Evolutionary conservation across 2,888 invertebrate species (phyloP).

Genomic region (Nemurella pictetii): DNA sequence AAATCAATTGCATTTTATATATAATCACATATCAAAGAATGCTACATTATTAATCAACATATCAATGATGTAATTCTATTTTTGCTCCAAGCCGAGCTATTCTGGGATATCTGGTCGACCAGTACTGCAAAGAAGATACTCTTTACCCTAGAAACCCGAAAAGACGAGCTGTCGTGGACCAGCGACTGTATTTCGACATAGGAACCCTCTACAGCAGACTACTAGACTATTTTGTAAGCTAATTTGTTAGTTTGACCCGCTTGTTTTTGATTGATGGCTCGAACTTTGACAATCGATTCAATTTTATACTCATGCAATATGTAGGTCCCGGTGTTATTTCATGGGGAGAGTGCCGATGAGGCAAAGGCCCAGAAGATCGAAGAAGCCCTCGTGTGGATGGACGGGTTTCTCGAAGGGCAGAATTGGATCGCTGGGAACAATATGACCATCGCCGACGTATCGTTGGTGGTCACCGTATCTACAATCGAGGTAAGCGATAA

Average conservation of each 20-base stretch:
- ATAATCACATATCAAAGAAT: too few species aligned
- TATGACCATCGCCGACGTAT: slow-evolving; percentile 67
- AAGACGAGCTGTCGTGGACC: slow-evolving; percentile 75
- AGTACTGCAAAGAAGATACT: slow-evolving; percentile 76
- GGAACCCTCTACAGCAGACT: slow-evolving; percentile 73
- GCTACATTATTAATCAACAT: too few species aligned
- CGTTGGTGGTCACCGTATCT: slow-evolving; percentile 60
- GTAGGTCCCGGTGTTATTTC: slow-evolving; percentile 44
- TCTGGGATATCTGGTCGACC: slow-evolving; percentile 74
- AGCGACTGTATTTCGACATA: slow-evolving; percentile 78
- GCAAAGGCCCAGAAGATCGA: slow-evolving; percentile 50
- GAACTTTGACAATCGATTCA: not conserved
- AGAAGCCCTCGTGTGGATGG: slow-evolving; percentile 61
- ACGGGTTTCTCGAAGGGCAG: slow-evolving; percentile 60
- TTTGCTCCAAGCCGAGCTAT: slow-evolving; percentile 68
- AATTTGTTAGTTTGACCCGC: not conserved
- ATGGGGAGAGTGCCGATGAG: slow-evolving; percentile 32
- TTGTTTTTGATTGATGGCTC: not conserved
- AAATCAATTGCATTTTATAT: slow-evolving; percentile 15
- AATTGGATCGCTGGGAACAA: slow-evolving; percentile 65
- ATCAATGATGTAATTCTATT: not conserved
- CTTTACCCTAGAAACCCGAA: slow-evolving; percentile 79
- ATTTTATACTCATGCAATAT: not conserved
- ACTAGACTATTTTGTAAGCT: slow-evolving; percentile 71
- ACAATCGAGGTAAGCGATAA: slow-evolving; percentile 55